phyloP scores from a whole-genome alignment of 2,113 vertebrate species.

The Sebastes fasciatus region DNA sequence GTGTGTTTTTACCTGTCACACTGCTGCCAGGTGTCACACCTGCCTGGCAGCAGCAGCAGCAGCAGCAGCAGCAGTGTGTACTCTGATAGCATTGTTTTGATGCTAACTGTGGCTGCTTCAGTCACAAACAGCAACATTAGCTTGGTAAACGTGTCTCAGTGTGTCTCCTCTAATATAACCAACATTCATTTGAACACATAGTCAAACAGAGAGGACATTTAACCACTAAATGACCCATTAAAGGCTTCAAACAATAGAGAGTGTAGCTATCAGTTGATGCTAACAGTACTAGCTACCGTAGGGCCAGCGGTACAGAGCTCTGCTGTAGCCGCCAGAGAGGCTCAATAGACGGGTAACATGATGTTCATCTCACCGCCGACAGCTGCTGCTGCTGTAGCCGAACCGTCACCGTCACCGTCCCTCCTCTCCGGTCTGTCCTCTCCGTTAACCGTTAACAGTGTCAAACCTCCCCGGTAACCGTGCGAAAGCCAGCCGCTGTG shows the following conservation, averaged over 20 bases:
- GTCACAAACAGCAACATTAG: conserved; percentile 30
- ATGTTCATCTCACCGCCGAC: conserved; percentile 74
- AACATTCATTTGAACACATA: background rate
- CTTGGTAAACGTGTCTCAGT: background rate
- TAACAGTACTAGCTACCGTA: conserved; percentile 29
- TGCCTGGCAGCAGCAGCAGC: conserved; percentile 17
- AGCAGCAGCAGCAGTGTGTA: conserved; percentile 15
- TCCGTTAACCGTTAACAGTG: background rate
- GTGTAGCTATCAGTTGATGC: conserved; percentile 34
- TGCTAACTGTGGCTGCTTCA: conserved; percentile 47
- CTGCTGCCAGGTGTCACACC: conserved; percentile 31
- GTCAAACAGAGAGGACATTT: background rate
- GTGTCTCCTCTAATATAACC: background rate
- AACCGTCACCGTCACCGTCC: conserved; percentile 16
- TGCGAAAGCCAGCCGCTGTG: conserved; percentile 2
- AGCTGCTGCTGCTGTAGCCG: conserved; percentile 58
- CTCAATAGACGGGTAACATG: conserved; percentile 53
- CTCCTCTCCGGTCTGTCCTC: conserved; percentile 44
- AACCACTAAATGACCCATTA: background rate
- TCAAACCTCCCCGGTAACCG: conserved; percentile 16
- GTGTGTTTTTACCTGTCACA: background rate
- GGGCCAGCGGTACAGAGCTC: conserved; percentile 37
- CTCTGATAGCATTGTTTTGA: conserved; percentile 9
- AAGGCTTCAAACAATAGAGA: background rate
- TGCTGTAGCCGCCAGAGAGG: conserved; percentile 17